Conservation (phyloP, 2,113 vertebrate genomes). For the Typhlomys cinereus region DNA sequence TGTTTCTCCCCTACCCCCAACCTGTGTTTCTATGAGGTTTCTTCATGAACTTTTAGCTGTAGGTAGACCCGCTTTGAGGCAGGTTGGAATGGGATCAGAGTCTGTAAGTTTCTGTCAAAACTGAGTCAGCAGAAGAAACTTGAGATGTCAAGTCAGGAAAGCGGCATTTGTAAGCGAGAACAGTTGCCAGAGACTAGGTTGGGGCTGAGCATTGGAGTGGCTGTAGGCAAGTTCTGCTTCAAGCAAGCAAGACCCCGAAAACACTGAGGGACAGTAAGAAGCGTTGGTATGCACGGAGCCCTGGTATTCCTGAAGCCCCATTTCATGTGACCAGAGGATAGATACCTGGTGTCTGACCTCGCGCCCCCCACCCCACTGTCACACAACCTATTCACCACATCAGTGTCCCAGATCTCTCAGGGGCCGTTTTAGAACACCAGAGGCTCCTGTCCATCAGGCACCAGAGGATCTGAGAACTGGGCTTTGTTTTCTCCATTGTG, state of each 20-base stretch:
- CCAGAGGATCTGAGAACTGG: background rate
- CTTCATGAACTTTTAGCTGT: background rate
- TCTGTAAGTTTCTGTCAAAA: background rate
- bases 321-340: background rate
- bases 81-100: background rate
- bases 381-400: too few species aligned
- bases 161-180: rapidly evolving
- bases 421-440: background rate
- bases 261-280: background rate
- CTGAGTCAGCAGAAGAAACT: background rate
- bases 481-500: background rate
- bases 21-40: background rate
- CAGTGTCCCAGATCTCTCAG: background rate
- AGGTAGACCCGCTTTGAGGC: background rate
- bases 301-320: rapidly evolving
- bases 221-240: background rate
- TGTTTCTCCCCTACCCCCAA: background rate
- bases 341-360: background rate
- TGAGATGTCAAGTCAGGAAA: background rate
- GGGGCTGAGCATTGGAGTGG: background rate
- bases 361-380: too few species aligned
- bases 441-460: background rate
- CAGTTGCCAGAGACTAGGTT: rapidly evolving
- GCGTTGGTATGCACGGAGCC: rapidly evolving
- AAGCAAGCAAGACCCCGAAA: rapidly evolving